These are phyloP conservation scores for Ophion ellenae DNA, from an alignment of 2,888 invertebrate species.

Conservation along the genomic window DNA sequence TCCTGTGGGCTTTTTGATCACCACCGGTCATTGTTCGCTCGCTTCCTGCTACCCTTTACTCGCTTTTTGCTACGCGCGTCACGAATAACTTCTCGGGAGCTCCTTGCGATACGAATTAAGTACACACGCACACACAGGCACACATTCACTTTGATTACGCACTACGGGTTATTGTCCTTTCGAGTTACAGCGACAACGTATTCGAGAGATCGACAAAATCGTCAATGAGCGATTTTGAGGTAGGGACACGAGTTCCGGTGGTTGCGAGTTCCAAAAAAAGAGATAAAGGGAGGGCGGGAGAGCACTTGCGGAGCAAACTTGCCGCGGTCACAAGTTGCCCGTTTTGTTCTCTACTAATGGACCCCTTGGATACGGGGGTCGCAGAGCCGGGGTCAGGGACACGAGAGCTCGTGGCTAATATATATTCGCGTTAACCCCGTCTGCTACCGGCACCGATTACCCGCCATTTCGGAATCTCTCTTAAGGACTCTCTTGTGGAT, in stretches of 20 bases:
- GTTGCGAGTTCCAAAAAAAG: not conserved
- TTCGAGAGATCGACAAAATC: slow-evolving; percentile 23
- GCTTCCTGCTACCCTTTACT: not conserved
- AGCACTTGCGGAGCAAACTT: not conserved
- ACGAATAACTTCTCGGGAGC: not conserved
- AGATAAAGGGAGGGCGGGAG: no score
- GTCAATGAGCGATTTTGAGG: not conserved
- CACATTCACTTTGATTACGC: slow-evolving; percentile 67
- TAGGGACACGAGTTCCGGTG: slow-evolving; percentile 11
- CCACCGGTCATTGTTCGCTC: slow-evolving; percentile 1
- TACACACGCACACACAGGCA: slow-evolving; percentile 60
- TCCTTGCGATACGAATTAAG: slow-evolving; percentile 33
- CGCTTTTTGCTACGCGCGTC: not conserved
- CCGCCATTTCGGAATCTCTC: slow-evolving; percentile 79
- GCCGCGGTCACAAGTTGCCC: not conserved
- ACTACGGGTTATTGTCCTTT: slow-evolving; percentile 73
- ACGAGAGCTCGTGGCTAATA: slow-evolving; percentile 20
- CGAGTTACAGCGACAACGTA: slow-evolving; percentile 13
- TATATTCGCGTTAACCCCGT: slow-evolving; percentile 73
- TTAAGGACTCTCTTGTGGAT: slow-evolving; percentile 67
- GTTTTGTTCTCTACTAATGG: not conserved
- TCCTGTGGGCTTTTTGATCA: slow-evolving; percentile 63
- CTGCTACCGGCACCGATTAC: slow-evolving; percentile 83
- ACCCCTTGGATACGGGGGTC: slow-evolving; percentile 46
- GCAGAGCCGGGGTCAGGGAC: slow-evolving; percentile 64